These are phyloP conservation scores for Ephialtes manifestator DNA, from an alignment of 2,888 invertebrate species.

Conservation along the genomic window DNA sequence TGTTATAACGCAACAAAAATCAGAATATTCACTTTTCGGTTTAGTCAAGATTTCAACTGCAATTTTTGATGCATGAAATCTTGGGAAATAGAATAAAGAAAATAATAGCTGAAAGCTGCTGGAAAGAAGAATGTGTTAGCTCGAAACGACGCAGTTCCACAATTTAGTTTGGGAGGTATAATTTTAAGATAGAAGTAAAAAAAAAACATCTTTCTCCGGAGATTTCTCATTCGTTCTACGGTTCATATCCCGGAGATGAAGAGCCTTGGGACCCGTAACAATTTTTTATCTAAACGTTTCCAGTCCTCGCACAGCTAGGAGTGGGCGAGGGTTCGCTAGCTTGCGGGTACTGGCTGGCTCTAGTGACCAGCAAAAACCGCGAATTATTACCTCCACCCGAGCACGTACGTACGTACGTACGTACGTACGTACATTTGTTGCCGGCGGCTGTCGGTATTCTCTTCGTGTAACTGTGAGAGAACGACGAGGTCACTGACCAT, in stretches of 20 bases:
- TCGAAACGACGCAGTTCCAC: not conserved
- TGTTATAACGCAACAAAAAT: no score
- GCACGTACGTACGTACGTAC: slow-evolving; percentile 66
- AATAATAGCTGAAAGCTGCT: not conserved
- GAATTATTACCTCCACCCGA: slow-evolving; percentile 69
- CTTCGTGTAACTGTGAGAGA: slow-evolving; percentile 58
- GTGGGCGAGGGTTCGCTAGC: slow-evolving; percentile 64
- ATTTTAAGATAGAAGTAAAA: slow-evolving; percentile 71
- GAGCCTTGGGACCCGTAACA: slow-evolving; percentile 71
- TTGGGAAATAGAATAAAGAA: not conserved
- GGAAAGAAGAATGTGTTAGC: not conserved
- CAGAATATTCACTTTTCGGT: no score
- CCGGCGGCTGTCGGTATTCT: slow-evolving; percentile 64
- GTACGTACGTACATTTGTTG: slow-evolving; percentile 57
- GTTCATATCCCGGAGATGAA: slow-evolving; percentile 78
- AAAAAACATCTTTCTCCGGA: slow-evolving; percentile 64
- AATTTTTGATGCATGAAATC: not conserved
- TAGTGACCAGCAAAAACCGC: slow-evolving; percentile 69
- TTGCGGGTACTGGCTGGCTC: slow-evolving; percentile 57
- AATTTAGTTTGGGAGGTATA: slow-evolving; percentile 71
- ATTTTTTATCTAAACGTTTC: slow-evolving; percentile 80
- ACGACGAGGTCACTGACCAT: slow-evolving; percentile 55
- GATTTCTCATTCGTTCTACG: slow-evolving; percentile 78
- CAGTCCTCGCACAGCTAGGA: slow-evolving; percentile 67
- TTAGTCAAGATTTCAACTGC: no score